Conservation (phyloP, 2,797 vertebrate species). For the Sebastes oblongus region DNA sequence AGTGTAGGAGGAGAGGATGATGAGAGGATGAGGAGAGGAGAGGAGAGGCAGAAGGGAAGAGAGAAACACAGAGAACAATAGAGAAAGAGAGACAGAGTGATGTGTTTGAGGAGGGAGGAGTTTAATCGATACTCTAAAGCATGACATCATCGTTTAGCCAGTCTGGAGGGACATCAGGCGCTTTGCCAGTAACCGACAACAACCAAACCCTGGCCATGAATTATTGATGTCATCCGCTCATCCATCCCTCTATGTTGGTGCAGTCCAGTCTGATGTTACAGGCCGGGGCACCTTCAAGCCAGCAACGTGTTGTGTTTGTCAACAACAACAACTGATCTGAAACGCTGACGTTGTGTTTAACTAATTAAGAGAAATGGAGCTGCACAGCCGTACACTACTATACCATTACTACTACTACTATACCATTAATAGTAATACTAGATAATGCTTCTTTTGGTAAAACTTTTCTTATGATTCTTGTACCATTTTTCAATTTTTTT, state of each 20-base stretch:
- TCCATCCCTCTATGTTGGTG: slow-evolving; percentile 26
- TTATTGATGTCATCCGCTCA: slow-evolving; percentile 71
- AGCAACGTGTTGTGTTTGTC: slow-evolving; percentile 45
- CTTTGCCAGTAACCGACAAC: slow-evolving; percentile 73
- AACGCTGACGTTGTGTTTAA: not conserved
- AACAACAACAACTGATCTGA: slow-evolving; percentile 10
- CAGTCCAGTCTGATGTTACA: slow-evolving; percentile 60
- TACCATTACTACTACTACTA: not conserved
- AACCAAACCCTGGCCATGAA: slow-evolving; percentile 64
- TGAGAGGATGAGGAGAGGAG: not conserved
- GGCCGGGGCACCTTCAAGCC: slow-evolving; percentile 61
- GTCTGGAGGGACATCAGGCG: slow-evolving; percentile 66
- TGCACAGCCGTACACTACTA: not conserved
- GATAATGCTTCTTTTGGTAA: not conserved
- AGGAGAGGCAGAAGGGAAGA: slow-evolving; percentile 18
- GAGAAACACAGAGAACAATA: slow-evolving; percentile 37
- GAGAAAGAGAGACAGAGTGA: slow-evolving; percentile 45
- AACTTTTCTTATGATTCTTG: not conserved
- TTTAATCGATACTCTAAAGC: slow-evolving; percentile 71
- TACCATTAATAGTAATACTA: not conserved
- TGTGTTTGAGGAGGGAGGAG: slow-evolving; percentile 45
- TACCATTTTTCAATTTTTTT: not conserved
- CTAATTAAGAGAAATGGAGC: not conserved
- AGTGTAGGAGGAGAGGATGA: slow-evolving; percentile 7
- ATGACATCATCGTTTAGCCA: slow-evolving; percentile 76